Conservation (phyloP, 2,797 vertebrate genomes). For the Epinephelus malabaricus region DNA sequence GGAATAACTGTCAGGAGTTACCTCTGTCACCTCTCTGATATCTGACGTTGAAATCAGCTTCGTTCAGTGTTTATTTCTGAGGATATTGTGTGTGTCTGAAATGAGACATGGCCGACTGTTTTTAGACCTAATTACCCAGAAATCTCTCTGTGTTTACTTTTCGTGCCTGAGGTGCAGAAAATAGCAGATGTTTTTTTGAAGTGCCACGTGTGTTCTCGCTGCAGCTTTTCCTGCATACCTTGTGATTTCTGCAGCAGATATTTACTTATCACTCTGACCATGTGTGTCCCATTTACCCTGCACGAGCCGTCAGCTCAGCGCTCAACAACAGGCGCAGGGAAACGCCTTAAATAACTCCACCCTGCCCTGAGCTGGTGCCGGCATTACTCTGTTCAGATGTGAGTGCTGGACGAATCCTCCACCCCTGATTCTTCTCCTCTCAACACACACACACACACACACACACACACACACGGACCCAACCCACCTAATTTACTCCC, state of each 20-base stretch:
- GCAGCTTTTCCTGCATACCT: constrained; percentile 60
- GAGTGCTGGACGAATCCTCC: constrained; percentile 52
- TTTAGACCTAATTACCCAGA: constrained; percentile 45
- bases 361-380: constrained; percentile 61
- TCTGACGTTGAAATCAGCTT: constrained; percentile 8
- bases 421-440: constrained; percentile 48
- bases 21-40: neutral
- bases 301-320: constrained; percentile 20
- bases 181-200: constrained; percentile 43
- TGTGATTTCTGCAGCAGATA: constrained; percentile 55
- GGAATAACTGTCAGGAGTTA: neutral
- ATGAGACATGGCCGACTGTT: constrained; percentile 59
- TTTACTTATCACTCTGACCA: constrained; percentile 69
- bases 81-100: constrained; percentile 39
- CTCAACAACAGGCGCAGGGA: constrained; percentile 54
- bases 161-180: constrained; percentile 48
- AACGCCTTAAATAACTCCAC: constrained; percentile 60
- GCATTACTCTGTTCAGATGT: constrained; percentile 60
- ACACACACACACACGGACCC: constrained; percentile 46
- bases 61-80: constrained; percentile 3
- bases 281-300: constrained; percentile 59
- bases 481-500: constrained; percentile 70
- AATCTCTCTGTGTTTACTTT: constrained; percentile 57
- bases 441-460: constrained; percentile 56
- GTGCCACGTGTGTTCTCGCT: constrained; percentile 42